Evolutionary conservation across 2,888 invertebrate species (phyloP).

Genomic region (Hypolimnas misippus): DNA sequence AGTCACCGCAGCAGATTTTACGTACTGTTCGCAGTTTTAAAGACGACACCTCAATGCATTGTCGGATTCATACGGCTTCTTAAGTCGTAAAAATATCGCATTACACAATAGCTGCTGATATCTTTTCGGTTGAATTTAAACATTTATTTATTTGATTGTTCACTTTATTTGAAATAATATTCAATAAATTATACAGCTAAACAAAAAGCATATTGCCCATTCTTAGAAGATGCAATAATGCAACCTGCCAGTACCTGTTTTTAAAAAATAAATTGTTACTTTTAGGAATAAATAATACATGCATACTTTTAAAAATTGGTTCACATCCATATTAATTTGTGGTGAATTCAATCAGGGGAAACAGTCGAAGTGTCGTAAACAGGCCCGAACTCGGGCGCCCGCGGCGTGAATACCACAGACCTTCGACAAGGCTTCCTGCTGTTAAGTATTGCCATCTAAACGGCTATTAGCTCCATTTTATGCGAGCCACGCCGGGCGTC

Average conservation of each 20-base stretch:
- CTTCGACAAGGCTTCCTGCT: constrained; percentile 72
- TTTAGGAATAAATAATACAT: background rate
- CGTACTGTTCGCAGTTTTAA: constrained; percentile 67
- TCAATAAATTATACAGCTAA: constrained; percentile 22
- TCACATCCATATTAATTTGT: constrained; percentile 66
- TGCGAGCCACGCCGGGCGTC: constrained; percentile 67
- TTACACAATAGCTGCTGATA: constrained; percentile 79
- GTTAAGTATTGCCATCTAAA: constrained; percentile 69
- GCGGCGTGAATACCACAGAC: constrained; percentile 59
- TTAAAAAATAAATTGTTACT: too few species aligned
- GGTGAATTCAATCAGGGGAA: constrained; percentile 60
- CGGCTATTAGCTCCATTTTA: constrained; percentile 75
- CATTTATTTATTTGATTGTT: constrained; percentile 47
- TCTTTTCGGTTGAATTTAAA: constrained; percentile 67
- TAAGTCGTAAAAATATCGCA: constrained; percentile 80
- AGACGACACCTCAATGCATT: constrained; percentile 74
- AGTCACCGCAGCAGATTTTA: constrained; percentile 57
- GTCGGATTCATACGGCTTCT: constrained; percentile 75
- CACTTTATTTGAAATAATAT: constrained; percentile 33
- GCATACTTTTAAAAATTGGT: constrained; percentile 17
- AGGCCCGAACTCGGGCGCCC: constrained; percentile 56
- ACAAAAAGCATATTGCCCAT: background rate
- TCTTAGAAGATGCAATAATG: background rate
- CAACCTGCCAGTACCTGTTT: too few species aligned
- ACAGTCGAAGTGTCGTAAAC: constrained; percentile 64